Evolutionary conservation across 2,888 invertebrate species (phyloP), one percentile per base, ranked within the genome.

Genomic region (Phrixothrix hirtus): DNA sequence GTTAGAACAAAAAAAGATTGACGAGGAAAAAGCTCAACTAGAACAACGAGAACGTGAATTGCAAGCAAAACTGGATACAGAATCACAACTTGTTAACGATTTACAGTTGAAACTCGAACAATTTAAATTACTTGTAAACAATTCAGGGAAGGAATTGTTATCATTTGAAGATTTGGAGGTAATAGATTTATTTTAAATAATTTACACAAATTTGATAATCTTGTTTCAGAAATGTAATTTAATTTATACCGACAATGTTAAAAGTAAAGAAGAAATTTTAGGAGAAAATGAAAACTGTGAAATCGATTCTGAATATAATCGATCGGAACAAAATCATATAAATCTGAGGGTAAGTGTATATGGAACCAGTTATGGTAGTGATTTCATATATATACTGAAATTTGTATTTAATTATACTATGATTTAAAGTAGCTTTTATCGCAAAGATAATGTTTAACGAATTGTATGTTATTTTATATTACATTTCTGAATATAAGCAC

Each of bases 1-100:
- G 52, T 79, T 79, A 45, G 79, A 80, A 70, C 77, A 80, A 55
- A 77, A 77, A 56, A 78, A 79, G 59, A 75, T 79, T 30, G 76
- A 79, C 47, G 73, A 75, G 13, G 74, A 79, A 32, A 72, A 77
- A 58, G 75, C 75, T 50, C 77, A 79, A 59, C 77, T 81, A 61
- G 70, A 81, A 47, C 76, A 75, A 51, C 71, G 74, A 48, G 65
- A 72, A 44, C 68, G 65, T 17, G 71, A 71, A 45, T 60, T 75
- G 34, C 69, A 74, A 57, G 56, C 57, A 14, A 62, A 58, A 43
- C 58, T 68, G 15, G 63, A 64, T 15, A 52, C 55, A 10, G 67
- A 65, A 49, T 48, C 60, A 17, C 55, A 62, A 42, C 47, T 52
- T 7, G 51, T 64, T 4, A 45, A 32, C 12, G 64, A 65, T 6